Base-by-base conservation (phyloP, 2,888 invertebrate genomes). In the Spisula solida region DNA sequence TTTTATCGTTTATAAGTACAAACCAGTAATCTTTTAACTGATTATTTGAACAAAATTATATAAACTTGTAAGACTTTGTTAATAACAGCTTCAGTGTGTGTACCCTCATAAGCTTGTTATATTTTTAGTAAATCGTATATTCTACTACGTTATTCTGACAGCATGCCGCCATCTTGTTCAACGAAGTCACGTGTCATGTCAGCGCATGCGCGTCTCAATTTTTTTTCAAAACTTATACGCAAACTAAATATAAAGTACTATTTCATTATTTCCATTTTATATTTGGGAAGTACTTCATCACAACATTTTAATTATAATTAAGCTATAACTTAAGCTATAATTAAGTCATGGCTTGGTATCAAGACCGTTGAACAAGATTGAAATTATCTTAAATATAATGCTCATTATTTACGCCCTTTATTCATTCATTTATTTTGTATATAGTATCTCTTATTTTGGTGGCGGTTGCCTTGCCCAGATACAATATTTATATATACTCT, bases 381-480 rank as follows among this genome's bases (percentile, higher is more conserved):
- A n/a, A 14, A 20, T 80, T 25, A 80, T n/a, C 25, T 47, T 80
- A 41, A 20, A 80, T 80, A 34, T 16, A 25, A 48, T n/a, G n/a
- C 48, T 80, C 34, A 80, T 48, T 41, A 25, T 25, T 47, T 47
- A 47, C 80, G 25, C 47, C n/a, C 48, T 80, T n/a, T 80, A 48
- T 47, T 80, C 48, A 20, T n/a, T 80, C 47, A 47, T 80, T 51
- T 80, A 80, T 80, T 51, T 80, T 34, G 25, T 48, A 75, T 83
- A 83, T 41, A n/a, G n/a, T 83, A 70, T 75, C 83, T 70, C 83
- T 48, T 80, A 80, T 80, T 47, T 80, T 56, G 85, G 85, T 85
- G 85, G 48, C 70, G 85, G 85, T 85, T 75, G 85, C 78, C 56
- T 79, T 85, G 78, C 85, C 85, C 85, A 85, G 85, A 85, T 75